Evolutionary conservation across 2,888 invertebrate species (phyloP).

Genomic region (Clanis bilineata): DNA sequence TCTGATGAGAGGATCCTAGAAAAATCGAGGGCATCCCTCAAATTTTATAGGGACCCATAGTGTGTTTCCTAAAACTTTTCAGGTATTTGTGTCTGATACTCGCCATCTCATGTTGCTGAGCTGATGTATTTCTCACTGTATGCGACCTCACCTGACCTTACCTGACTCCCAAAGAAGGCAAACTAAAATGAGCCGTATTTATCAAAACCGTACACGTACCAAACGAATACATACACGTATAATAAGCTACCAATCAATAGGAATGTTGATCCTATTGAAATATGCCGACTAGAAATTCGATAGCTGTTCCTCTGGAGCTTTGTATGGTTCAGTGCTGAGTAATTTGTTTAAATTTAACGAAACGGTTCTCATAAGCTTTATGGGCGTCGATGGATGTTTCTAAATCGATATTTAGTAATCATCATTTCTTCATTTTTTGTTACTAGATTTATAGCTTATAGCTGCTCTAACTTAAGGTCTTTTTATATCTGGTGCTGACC

Average conservation of each 20-base stretch:
- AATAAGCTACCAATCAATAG: neutral
- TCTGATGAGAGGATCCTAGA: too few species aligned
- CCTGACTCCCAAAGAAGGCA: neutral
- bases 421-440: too few species aligned
- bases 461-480: too few species aligned
- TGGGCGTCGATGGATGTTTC: neutral
- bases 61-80: too few species aligned
- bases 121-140: too few species aligned
- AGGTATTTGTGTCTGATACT: too few species aligned
- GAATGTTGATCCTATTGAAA: constrained; percentile 8
- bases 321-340: neutral
- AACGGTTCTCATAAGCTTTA: neutral
- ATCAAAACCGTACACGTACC: neutral
- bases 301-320: neutral
- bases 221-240: neutral
- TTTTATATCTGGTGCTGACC: too few species aligned
- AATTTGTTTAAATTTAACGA: neutral
- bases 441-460: too few species aligned
- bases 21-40: too few species aligned
- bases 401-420: neutral
- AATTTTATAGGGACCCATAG: too few species aligned
- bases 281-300: constrained; percentile 1
- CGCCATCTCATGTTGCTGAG: too few species aligned
- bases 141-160: neutral
- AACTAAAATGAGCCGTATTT: neutral